Percentiles rank a stretch among this genome's conserved stretches.
Conservation (phyloP, 2,797 vertebrate species). For the Antennarius maculatus region DNA sequence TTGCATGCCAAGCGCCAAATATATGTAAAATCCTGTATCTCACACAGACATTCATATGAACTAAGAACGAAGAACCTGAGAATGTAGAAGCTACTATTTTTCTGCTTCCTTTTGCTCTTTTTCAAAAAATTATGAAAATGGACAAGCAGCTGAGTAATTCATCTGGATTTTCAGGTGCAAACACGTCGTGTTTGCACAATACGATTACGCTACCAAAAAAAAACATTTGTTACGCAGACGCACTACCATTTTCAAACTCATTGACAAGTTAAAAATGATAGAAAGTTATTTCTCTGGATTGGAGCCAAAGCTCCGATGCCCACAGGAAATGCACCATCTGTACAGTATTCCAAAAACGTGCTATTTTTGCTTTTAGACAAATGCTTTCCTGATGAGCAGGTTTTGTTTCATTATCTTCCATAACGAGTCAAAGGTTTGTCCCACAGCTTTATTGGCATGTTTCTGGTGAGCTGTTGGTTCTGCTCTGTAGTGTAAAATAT, state of each 20-base stretch:
- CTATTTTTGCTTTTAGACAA: slow-evolving; percentile 59
- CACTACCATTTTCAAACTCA: slow-evolving; percentile 44
- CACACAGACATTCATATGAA: slow-evolving; percentile 2
- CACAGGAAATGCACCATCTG: slow-evolving; percentile 72
- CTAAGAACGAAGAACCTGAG: slow-evolving; percentile 6
- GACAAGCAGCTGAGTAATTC: slow-evolving; percentile 17
- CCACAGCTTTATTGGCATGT: slow-evolving; percentile 48
- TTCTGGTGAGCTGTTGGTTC: slow-evolving; percentile 26
- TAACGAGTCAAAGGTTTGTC: slow-evolving; percentile 63
- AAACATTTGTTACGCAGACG: slow-evolving; percentile 52
- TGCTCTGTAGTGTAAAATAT: slow-evolving; percentile 34
- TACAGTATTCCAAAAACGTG: slow-evolving; percentile 51
- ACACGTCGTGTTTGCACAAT: slow-evolving; percentile 2
- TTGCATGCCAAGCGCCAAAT: slow-evolving; percentile 27
- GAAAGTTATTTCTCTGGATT: slow-evolving; percentile 64
- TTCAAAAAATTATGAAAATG: slow-evolving; percentile 18
- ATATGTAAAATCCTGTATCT: slow-evolving; percentile 23
- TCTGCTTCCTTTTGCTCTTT: background rate
- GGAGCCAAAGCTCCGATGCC: slow-evolving; percentile 61
- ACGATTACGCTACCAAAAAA: slow-evolving; percentile 28
- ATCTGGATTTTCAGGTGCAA: background rate
- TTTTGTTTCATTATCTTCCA: slow-evolving; percentile 66
- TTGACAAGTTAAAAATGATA: slow-evolving; percentile 55
- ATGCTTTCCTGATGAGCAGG: slow-evolving; percentile 59
- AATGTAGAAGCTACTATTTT: slow-evolving; percentile 1